Evolutionary conservation across 2,888 invertebrate species (phyloP).

Genomic region (Lasioglossum vierecki): DNA sequence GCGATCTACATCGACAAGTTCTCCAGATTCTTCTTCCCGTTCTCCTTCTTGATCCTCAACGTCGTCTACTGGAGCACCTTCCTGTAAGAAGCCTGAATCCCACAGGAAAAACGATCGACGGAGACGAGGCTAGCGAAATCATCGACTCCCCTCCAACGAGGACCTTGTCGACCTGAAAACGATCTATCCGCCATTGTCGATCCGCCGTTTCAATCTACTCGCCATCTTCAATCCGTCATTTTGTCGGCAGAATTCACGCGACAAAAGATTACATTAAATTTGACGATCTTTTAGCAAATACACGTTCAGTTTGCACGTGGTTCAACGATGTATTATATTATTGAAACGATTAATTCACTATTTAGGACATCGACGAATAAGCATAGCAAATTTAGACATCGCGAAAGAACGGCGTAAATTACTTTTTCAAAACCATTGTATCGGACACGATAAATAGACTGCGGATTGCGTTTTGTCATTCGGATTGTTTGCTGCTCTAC

Average conservation of each 20-base stretch:
- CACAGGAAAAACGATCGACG: slow-evolving; percentile 8
- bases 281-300: background rate
- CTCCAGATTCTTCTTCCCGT: slow-evolving; percentile 95
- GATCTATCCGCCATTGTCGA: background rate
- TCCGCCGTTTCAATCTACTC: background rate
- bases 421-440: background rate
- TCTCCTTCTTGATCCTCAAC: slow-evolving; percentile 95
- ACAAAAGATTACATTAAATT: background rate
- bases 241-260: background rate
- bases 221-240: background rate
- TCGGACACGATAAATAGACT: background rate
- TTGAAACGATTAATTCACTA: background rate
- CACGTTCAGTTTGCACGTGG: background rate
- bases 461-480: background rate
- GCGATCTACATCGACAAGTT: slow-evolving; percentile 94
- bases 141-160: background rate
- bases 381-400: background rate
- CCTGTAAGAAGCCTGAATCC: slow-evolving; percentile 79
- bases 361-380: background rate
- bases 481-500: background rate
- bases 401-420: background rate
- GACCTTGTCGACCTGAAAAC: background rate
- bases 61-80: slow-evolving; percentile 96
- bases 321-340: background rate
- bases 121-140: slow-evolving; percentile 19